Conservation (phyloP, 2,888 invertebrate genomes). For the Hypomecis atomaria region DNA sequence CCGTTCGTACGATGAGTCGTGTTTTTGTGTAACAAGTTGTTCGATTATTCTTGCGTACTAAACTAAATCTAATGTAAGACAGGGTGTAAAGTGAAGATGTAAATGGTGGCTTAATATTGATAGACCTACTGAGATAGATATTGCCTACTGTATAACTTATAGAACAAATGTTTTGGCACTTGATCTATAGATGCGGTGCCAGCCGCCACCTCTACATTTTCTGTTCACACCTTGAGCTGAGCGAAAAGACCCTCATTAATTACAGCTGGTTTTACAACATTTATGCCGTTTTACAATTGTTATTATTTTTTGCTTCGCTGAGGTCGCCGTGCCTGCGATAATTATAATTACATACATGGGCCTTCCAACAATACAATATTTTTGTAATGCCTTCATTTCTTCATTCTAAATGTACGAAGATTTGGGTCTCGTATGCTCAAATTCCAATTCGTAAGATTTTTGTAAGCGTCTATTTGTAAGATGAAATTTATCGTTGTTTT, state of each 20-base stretch:
- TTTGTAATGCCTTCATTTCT: background rate
- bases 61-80: too few species aligned
- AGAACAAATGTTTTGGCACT: too few species aligned
- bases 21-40: too few species aligned
- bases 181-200: too few species aligned
- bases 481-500: constrained; percentile 19
- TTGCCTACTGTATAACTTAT: too few species aligned
- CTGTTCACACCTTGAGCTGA: too few species aligned
- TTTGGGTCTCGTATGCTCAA: constrained; percentile 16
- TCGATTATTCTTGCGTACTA: too few species aligned
- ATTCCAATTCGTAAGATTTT: constrained; percentile 20
- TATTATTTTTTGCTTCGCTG: background rate
- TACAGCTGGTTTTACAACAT: background rate
- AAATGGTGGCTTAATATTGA: too few species aligned
- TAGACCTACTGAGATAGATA: too few species aligned
- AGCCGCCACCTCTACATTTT: too few species aligned
- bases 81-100: too few species aligned
- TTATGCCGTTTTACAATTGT: background rate
- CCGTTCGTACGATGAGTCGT: too few species aligned
- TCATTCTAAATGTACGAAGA: background rate
- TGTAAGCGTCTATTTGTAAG: constrained; percentile 20
- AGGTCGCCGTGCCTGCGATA: constrained; percentile 6
- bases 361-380: background rate
- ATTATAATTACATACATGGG: background rate
- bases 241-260: background rate